Evolutionary conservation across 2,113 vertebrate genomes (phyloP).

Genomic region (Pteropus alecto): DNA sequence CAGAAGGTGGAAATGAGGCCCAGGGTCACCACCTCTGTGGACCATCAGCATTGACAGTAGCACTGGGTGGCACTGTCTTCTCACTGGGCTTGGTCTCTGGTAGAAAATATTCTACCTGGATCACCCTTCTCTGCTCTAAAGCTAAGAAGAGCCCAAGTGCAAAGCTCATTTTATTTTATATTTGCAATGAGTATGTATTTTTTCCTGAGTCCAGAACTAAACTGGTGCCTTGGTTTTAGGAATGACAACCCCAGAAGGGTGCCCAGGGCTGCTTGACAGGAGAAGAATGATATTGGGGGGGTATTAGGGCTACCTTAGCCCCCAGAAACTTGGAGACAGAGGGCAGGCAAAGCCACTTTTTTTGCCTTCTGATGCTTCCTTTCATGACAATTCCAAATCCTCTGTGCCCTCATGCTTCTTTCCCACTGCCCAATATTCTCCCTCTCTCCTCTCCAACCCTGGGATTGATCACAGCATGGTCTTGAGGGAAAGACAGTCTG

Average conservation of each 20-base stretch:
- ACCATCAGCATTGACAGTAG: background rate
- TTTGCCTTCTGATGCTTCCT: background rate
- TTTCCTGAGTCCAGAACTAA: background rate
- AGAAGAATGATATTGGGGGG: background rate
- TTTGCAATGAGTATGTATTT: background rate
- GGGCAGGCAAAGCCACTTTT: background rate
- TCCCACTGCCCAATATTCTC: background rate
- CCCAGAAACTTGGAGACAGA: background rate
- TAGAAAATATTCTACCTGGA: background rate
- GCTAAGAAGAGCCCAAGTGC: background rate
- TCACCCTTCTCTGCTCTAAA: background rate
- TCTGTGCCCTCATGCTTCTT: background rate
- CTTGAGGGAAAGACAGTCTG: background rate
- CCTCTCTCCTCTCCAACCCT: background rate
- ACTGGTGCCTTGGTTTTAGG: slow-evolving; percentile 6
- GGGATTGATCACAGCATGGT: background rate
- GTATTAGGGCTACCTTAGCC: background rate
- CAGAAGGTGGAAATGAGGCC: background rate
- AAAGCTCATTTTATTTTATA: background rate
- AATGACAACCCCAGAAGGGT: background rate
- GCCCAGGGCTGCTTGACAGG: background rate
- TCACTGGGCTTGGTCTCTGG: background rate
- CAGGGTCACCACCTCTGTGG: background rate
- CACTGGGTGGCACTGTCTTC: no score
- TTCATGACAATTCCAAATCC: background rate